Evolutionary conservation across 2,113 vertebrate genomes (phyloP).

Genomic region (Smithornis capensis): DNA sequence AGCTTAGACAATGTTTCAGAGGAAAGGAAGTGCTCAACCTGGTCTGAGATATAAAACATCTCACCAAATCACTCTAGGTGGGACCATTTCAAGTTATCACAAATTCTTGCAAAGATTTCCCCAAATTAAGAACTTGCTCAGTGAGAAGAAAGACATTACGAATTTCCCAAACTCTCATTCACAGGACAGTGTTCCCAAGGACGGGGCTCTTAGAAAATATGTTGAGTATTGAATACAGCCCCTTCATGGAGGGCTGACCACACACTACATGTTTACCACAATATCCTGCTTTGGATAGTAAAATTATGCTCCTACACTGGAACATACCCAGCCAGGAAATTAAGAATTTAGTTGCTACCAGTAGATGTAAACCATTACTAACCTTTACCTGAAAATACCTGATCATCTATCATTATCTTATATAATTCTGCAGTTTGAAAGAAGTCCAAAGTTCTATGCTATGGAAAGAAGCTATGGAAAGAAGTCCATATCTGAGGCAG

Average conservation of each 20-base stretch:
- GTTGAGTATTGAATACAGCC: not conserved
- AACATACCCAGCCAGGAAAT: not conserved
- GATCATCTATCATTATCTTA: not conserved
- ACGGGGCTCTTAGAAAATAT: not conserved
- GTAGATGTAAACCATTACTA: not conserved
- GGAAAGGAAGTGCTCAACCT: not conserved
- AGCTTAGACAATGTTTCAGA: not conserved
- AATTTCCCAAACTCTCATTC: not conserved
- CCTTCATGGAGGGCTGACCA: not conserved
- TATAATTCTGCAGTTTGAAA: not conserved
- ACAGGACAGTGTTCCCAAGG: not conserved
- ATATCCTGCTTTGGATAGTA: not conserved
- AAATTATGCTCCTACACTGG: not conserved
- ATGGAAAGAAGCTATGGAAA: too few species aligned
- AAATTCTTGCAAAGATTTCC: not conserved
- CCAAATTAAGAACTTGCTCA: not conserved
- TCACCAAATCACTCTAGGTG: not conserved
- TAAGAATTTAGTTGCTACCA: not conserved
- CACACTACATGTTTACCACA: not conserved
- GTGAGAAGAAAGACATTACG: not conserved
- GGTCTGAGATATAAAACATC: not conserved
- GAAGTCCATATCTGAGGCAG: not conserved
- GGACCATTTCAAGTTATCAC: not conserved
- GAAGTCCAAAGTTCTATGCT: not conserved
- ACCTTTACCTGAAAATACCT: not conserved